Conservation (phyloP, 2,113 vertebrate genomes). For the Elgaria multicarinata region DNA sequence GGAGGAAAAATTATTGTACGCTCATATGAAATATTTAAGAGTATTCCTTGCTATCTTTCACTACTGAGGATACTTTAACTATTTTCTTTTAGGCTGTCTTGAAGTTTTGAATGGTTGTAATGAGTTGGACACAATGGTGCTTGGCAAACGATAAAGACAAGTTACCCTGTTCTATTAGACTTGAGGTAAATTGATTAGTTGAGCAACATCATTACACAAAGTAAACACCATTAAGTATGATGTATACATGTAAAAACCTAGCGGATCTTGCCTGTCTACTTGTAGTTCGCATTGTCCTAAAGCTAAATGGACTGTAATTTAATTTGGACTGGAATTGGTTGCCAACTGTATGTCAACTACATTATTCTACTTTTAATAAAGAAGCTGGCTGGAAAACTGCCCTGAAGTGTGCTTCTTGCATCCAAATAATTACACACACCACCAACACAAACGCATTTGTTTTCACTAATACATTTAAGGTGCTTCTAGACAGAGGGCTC, state of each 20-base stretch:
- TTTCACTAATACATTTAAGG: background rate
- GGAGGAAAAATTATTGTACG: background rate
- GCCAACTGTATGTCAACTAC: background rate
- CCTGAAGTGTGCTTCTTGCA: background rate
- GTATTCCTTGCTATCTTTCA: background rate
- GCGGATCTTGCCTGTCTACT: conserved; percentile 17
- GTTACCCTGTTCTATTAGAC: background rate
- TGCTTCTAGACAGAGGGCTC: no score
- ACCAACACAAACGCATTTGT: background rate
- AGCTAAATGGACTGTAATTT: conserved; percentile 33
- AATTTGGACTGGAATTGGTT: conserved; percentile 37
- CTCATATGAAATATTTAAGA: background rate
- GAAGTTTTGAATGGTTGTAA: background rate
- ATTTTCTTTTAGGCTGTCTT: background rate
- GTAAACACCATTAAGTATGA: conserved; percentile 54
- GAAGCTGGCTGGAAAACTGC: background rate
- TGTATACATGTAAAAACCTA: conserved; percentile 27
- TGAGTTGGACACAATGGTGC: background rate
- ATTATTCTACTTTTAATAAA: conserved; percentile 35
- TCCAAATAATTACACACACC: background rate
- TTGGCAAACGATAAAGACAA: conserved; percentile 48
- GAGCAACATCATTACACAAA: conserved; percentile 54
- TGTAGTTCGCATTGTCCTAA: background rate
- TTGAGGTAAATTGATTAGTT: conserved; percentile 53
- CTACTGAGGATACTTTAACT: background rate